Evolutionary conservation across 2,113 vertebrate genomes (phyloP).

Genomic region (Amia ocellicauda): DNA sequence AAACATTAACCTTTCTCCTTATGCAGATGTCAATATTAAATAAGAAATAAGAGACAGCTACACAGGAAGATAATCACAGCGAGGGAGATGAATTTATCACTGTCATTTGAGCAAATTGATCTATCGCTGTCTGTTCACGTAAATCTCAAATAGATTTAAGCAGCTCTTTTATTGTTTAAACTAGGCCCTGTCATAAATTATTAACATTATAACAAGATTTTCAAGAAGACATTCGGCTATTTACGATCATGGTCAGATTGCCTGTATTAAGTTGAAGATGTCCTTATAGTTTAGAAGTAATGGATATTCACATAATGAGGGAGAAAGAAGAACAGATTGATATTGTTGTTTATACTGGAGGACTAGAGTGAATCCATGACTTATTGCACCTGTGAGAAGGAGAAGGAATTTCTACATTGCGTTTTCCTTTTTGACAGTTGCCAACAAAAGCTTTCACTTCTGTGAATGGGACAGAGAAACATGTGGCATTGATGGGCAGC

Average conservation of each 20-base stretch:
- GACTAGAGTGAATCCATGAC: too few species aligned
- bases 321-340: too few species aligned
- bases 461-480: too few species aligned
- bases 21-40: constrained; percentile 2
- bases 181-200: neutral
- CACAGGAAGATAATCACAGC: neutral
- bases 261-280: too few species aligned
- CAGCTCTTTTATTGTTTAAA: neutral
- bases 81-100: neutral
- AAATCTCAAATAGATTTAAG: neutral
- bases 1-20: constrained; percentile 2
- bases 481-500: too few species aligned
- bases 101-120: neutral
- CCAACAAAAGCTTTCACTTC: too few species aligned
- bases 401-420: too few species aligned
- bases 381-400: too few species aligned
- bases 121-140: constrained; percentile 2
- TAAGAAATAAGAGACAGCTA: neutral
- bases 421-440: too few species aligned
- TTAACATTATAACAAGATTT: neutral
- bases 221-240: constrained; percentile 52
- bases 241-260: too few species aligned
- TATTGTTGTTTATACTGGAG: too few species aligned
- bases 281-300: constrained; percentile 40
- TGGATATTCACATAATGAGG: constrained; percentile 38